phyloP scores from a whole-genome alignment of 1,140 invertebrate species.

The Batillaria attramentaria region DNA sequence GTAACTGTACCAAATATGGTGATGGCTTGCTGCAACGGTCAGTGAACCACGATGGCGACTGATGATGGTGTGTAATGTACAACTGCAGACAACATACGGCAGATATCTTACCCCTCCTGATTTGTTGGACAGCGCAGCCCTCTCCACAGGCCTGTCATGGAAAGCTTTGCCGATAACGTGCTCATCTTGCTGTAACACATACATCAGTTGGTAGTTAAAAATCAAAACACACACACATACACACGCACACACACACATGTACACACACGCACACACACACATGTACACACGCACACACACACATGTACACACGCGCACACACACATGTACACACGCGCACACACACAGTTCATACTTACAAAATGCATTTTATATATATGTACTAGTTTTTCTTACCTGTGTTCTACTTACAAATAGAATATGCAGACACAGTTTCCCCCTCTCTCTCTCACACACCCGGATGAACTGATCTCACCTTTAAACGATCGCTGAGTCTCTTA shows the following conservation, averaged over 20 bases:
- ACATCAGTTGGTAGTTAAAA: slow-evolving; percentile 4
- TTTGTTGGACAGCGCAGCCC: slow-evolving; percentile 70
- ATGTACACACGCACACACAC: slow-evolving; percentile 7
- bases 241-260: not conserved
- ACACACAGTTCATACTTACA: not conserved
- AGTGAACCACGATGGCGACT: too few relatives aligned
- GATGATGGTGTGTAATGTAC: too few relatives aligned
- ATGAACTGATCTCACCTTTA: slow-evolving; percentile 29
- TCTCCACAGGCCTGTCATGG: slow-evolving; percentile 67
- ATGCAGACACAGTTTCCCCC: not conserved
- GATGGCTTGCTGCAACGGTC: too few relatives aligned
- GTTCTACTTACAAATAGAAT: not conserved
- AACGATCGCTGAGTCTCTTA: slow-evolving; percentile 65
- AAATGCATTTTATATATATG: not conserved
- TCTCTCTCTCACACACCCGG: not conserved
- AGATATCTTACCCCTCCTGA: slow-evolving; percentile 69
- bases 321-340: slow-evolving; percentile 14
- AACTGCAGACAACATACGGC: too few relatives aligned
- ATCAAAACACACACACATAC: not conserved
- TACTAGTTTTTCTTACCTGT: not conserved
- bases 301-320: not conserved
- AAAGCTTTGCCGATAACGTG: slow-evolving; percentile 72
- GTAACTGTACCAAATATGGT: too few relatives aligned
- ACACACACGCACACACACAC: not conserved
- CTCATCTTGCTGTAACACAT: slow-evolving; percentile 66